Percentiles rank a stretch among this genome's conserved stretches.
These are phyloP conservation scores for Dichetophora obliterata DNA, from an alignment of 2,888 invertebrate species.

Conservation along the genomic window DNA sequence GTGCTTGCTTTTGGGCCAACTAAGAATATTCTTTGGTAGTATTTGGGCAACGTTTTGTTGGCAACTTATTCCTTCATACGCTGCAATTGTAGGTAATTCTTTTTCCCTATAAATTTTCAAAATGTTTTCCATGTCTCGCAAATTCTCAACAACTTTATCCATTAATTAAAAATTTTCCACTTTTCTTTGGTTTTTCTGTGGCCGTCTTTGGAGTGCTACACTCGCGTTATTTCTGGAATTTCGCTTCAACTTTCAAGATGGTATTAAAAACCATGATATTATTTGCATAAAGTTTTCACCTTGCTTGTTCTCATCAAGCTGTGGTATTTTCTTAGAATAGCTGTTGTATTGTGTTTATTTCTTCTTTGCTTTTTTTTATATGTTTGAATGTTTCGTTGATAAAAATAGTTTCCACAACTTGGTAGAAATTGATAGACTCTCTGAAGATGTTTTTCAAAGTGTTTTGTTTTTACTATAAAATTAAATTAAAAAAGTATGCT, in stretches of 20 bases:
- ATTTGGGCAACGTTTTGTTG: background rate
- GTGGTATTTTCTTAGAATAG: background rate
- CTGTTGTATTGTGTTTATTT: constrained; percentile 38
- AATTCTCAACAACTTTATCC: constrained; percentile 65
- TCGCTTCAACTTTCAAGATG: constrained; percentile 23
- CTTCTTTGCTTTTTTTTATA: background rate
- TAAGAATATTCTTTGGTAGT: background rate
- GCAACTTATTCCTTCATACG: background rate
- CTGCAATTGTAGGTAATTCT: constrained; percentile 15
- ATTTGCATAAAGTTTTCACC: constrained; percentile 25
- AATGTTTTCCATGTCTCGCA: constrained; percentile 30
- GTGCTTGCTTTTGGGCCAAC: background rate
- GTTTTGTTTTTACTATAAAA: too few species aligned
- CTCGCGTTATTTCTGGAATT: constrained; percentile 16
- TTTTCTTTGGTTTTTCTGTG: constrained; percentile 42
- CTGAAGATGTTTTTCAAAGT: too few species aligned
- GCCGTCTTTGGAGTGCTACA: background rate
- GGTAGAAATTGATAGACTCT: too few species aligned
- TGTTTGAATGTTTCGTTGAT: background rate
- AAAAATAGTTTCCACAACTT: too few species aligned
- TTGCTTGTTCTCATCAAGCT: background rate
- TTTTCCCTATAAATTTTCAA: constrained; percentile 33
- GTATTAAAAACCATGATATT: constrained; percentile 29
- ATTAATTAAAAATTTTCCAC: constrained; percentile 67
- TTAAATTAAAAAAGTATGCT: too few species aligned